Evolutionary conservation across 92 coral and sea anemone species (phyloP), one percentile per base, ranked within the genome.

Genomic region (Phenganax stokvisi): DNA sequence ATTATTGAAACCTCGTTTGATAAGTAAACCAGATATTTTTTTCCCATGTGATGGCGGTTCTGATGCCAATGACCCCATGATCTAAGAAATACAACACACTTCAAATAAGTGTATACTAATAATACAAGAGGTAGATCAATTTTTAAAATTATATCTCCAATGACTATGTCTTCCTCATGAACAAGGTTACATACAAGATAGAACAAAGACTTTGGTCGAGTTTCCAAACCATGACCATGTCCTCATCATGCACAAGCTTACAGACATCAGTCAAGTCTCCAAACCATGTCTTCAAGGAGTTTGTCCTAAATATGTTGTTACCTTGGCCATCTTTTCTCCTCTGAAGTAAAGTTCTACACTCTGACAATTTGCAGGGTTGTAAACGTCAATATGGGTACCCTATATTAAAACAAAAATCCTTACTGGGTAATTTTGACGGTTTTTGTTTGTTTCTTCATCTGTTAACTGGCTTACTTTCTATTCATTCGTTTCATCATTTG

Each of bases 251-350:
- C 47, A 37, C 2, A 37, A 37, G 47, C 5, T 37, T 5, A 37
- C 2, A 37, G 47, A 37, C 47, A 37, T 5, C 47, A 5, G 47
- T 37, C 47, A 37, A 5, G 3, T 37, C 47, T 37, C 47, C 47
- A 37, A 37, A 37, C 47, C 47, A 37, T 37, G 5, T 37, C 47
- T 37, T 37, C 47, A 37, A 37, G 5, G 5, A 37, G 3, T 37
- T 37, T 59, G 65, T 7, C 65, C 65, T 7, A 13, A 59, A 13
- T 59, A 25, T 13, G 16, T 27, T 63, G 25, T 20, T 85, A 93
- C 98, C 98, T 93, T 93, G 76, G 98, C 98, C 98, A 93, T 93
- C 87, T 93, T 93, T 73, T 93, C 98, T 72, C 98, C 98, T 88
- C 98, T 85, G 79, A 93, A 93, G 81, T 93, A 93, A 44, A 93